Evolutionary conservation across 2,888 invertebrate genomes (phyloP).

Genomic region (Phanerotoma sp.): DNA sequence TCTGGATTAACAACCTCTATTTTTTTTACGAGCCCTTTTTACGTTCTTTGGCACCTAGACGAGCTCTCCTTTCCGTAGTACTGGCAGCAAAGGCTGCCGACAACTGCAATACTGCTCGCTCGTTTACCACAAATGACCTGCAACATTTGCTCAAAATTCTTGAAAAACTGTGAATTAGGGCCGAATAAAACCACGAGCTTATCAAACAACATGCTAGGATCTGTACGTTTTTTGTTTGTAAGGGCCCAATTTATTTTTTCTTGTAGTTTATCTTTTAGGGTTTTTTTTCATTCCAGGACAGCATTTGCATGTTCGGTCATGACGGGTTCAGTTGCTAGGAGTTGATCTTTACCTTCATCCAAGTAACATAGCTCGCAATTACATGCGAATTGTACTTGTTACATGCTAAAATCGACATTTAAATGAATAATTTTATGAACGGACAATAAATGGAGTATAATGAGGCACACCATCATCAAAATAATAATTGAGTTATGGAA

Average conservation of each 20-base stretch:
- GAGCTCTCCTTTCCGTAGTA: conserved; percentile 23
- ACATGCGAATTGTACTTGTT: no score
- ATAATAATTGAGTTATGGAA: no score
- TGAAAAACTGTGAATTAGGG: conserved; percentile 17
- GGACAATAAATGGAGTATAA: no score
- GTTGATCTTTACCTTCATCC: conserved; percentile 22
- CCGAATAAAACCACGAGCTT: conserved; percentile 19
- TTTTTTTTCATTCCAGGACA: conserved; percentile 18
- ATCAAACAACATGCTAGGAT: conserved; percentile 17
- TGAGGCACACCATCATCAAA: no score
- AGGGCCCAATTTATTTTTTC: conserved; percentile 22
- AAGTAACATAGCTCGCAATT: conserved; percentile 31
- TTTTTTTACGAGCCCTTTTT: not conserved
- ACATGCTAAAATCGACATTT: no score
- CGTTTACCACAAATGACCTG: conserved; percentile 33
- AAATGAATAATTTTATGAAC: no score
- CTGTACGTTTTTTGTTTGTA: conserved; percentile 11
- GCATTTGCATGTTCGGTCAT: conserved; percentile 20
- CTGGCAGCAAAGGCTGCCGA: conserved; percentile 23
- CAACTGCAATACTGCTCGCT: conserved; percentile 27
- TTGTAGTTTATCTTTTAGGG: conserved; percentile 18
- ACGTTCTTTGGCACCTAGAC: not conserved
- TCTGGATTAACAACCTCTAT: not conserved
- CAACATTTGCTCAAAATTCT: conserved; percentile 26
- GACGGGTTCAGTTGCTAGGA: conserved; percentile 11